Percentiles rank a stretch among this genome's conserved stretches.
These are phyloP conservation scores for Rhinoptilus africanus DNA, from an alignment of 2,113 vertebrate genomes.

Conservation along the genomic window DNA sequence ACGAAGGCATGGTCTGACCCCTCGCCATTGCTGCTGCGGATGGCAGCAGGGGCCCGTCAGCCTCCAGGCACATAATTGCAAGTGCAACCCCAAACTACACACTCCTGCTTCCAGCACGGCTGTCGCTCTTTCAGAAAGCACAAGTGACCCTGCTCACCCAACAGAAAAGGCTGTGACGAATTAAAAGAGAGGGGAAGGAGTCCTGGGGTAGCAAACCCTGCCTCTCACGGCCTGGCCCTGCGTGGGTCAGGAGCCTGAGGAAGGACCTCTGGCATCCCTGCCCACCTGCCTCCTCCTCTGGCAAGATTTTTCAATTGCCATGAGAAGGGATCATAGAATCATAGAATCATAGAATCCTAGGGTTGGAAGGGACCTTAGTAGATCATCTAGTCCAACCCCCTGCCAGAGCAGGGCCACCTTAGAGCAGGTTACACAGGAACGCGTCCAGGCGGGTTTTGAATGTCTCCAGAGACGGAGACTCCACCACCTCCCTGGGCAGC, in stretches of 20 bases:
- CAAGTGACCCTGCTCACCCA: not conserved
- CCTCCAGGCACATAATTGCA: not conserved
- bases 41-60: fast-evolving
- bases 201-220: not conserved
- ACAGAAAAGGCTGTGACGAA: not conserved
- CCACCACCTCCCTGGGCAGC: no score
- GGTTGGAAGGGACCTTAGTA: no score
- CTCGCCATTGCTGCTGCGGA: fast-evolving
- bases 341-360: no score
- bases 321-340: not conserved
- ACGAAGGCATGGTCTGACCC: not conserved
- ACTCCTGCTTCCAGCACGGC: not conserved
- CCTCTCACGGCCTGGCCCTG: not conserved
- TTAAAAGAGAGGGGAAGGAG: not conserved
- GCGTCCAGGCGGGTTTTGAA: no score
- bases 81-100: not conserved
- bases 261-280: not conserved
- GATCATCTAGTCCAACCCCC: no score
- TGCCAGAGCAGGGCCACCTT: no score
- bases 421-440: no score
- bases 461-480: no score
- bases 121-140: not conserved
- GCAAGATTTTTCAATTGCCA: not conserved
- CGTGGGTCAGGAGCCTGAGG: not conserved
- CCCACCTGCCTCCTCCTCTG: not conserved